A percentile compares a stretch with the other conserved stretches of the same genome.
phyloP scores from a whole-genome alignment of 2,888 invertebrate genomes.

The Calameuta idolon region DNA sequence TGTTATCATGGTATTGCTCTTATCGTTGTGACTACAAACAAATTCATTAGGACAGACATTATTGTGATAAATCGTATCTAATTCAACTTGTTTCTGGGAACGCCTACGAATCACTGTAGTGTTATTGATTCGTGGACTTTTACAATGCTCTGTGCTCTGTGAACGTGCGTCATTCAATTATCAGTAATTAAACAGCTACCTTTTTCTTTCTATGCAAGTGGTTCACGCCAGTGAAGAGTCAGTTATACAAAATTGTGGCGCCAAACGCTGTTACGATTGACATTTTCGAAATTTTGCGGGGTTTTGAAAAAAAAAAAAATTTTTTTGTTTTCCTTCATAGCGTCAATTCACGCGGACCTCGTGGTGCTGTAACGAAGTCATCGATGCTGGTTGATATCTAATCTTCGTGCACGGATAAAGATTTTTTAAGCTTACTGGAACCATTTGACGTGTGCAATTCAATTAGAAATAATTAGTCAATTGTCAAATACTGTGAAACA shows the following conservation, averaged over 20 bases:
- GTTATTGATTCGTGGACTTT: background rate
- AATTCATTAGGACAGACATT: background rate
- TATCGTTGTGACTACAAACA: background rate
- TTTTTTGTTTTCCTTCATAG: background rate
- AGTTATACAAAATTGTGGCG: too few species aligned
- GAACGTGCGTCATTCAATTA: background rate
- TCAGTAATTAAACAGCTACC: background rate
- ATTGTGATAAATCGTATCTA: background rate
- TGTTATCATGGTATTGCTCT: background rate
- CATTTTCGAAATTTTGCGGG: background rate
- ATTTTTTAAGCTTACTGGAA: background rate
- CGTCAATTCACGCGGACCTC: background rate
- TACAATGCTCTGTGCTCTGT: background rate
- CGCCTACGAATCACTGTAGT: background rate
- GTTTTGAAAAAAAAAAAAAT: background rate
- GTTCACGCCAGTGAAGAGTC: background rate
- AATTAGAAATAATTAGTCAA: background rate
- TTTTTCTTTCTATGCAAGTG: background rate
- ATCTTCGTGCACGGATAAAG: background rate
- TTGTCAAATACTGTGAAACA: background rate
- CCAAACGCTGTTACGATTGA: too few species aligned
- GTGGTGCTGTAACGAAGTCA: background rate
- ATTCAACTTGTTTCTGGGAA: background rate
- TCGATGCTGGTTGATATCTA: background rate
- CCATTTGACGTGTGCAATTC: background rate